Evolutionary conservation across 2,113 vertebrate genomes (phyloP).

Genomic region (Fulmarus glacialis): DNA sequence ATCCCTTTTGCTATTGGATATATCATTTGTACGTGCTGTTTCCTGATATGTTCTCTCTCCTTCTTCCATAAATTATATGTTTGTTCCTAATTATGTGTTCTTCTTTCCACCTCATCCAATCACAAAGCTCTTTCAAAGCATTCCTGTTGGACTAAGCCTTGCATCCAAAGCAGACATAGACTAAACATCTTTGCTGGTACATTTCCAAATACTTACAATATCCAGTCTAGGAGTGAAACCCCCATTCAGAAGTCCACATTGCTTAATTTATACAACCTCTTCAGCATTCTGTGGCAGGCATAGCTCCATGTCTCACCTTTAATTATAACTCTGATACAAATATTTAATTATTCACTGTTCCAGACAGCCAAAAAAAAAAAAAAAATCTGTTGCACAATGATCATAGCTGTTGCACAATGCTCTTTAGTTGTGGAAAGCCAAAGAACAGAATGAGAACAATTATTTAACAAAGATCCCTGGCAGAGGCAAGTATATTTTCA

Average conservation of each 20-base stretch:
- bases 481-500: not conserved
- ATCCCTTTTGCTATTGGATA: not conserved
- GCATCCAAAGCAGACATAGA: not conserved
- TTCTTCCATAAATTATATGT: not conserved
- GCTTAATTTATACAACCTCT: not conserved
- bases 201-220: not conserved
- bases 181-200: constrained; percentile 9
- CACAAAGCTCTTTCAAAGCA: not conserved
- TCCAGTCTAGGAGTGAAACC: not conserved
- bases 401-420: not conserved
- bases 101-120: not conserved
- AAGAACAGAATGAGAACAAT: not conserved
- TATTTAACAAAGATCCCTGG: not conserved
- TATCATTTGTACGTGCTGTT: not conserved
- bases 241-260: not conserved
- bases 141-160: not conserved
- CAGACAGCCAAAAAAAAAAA: not conserved
- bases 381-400: not conserved
- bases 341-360: not conserved
- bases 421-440: not conserved
- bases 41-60: not conserved
- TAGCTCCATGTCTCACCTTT: not conserved
- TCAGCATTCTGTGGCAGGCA: not conserved
- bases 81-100: constrained; percentile 3
- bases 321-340: not conserved